Base-by-base conservation (phyloP, 2,888 invertebrate genomes). In the Syrista parreyssii region DNA sequence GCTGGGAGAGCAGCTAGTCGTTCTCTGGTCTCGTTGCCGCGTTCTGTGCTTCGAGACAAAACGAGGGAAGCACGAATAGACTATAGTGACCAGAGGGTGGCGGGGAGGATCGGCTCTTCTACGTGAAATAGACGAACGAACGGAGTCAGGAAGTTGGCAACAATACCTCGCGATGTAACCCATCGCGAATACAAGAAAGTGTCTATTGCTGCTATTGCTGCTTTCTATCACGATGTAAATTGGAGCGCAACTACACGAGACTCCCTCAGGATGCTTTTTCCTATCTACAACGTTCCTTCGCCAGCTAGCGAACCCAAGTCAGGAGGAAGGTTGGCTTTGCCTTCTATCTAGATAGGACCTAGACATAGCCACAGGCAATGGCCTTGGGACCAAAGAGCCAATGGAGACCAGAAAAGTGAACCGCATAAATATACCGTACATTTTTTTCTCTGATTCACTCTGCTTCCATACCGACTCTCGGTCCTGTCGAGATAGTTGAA, bases 391-490 rank as follows among this genome's bases (percentile, higher is more conserved):
- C 55, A 12, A 12, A 36, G 55, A 55, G 40, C 40, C 40, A 40
- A 15, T 15, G 15, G 15, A 40, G 40, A 40, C 15, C 15, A 15
- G 40, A 55, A 40, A 55, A 55, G 55, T 3, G 9, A 23, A 55
- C 23, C 33, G 71, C 71, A 71, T 71, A 31, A 71, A 33, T 71
- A 71, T 71, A 30, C 31, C 31, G 15, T 6, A 23, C 31, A 71
- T 71, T 71, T 71, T 55, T 71, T 71, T 2, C 71, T 31, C 32
- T 31, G 71, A 71, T 71, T 71, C 71, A 71, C 71, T 31, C 71
- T 12, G 23, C 55, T 55, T 55, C 55, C 55, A 23, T 9, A 0
- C 9, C 55, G 23, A 55, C 15, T 12, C 71, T 15, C 71, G 71
- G 71, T 12, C 33, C 33, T 33, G 71, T 33, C 71, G 31, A 31